Percentiles rank a stretch among this genome's conserved stretches.
phyloP scores from a whole-genome alignment of 2,797 vertebrate genomes.

The Lerista edwardsae region DNA sequence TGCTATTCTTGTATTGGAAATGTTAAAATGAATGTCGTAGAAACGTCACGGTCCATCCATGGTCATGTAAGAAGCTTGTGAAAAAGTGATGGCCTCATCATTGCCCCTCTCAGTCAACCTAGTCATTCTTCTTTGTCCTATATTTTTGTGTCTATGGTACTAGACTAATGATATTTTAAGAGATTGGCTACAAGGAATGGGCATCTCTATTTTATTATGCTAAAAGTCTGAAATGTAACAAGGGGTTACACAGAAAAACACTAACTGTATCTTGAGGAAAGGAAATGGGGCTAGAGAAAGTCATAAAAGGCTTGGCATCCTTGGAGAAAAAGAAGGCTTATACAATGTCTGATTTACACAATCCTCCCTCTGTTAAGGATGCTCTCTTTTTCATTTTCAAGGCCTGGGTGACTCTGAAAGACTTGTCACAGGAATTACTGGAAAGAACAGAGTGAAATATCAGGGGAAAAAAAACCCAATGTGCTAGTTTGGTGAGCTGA shows the following conservation, averaged over 20 bases:
- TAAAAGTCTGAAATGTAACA: background rate
- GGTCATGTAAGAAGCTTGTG: background rate
- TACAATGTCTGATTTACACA: constrained; percentile 18
- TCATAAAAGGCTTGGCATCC: constrained; percentile 27
- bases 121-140: background rate
- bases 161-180: background rate
- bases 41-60: background rate
- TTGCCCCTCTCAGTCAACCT: background rate
- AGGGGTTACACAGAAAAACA: constrained; percentile 28
- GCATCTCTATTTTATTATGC: background rate
- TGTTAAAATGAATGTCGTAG: background rate
- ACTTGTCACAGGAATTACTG: constrained; percentile 26
- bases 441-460: constrained; percentile 1
- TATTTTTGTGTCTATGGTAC: background rate
- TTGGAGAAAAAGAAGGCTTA: background rate
- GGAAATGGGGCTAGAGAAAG: constrained; percentile 36
- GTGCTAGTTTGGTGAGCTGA: constrained; percentile 29
- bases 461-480: constrained; percentile 22
- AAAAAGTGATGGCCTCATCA: background rate
- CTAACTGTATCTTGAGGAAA: background rate
- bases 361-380: constrained; percentile 16
- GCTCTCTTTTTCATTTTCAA: constrained; percentile 31
- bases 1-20: background rate
- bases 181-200: background rate
- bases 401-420: constrained; percentile 35